phyloP scores from a whole-genome alignment of 2,113 vertebrate genomes.

The Mastomys natalensis region DNA sequence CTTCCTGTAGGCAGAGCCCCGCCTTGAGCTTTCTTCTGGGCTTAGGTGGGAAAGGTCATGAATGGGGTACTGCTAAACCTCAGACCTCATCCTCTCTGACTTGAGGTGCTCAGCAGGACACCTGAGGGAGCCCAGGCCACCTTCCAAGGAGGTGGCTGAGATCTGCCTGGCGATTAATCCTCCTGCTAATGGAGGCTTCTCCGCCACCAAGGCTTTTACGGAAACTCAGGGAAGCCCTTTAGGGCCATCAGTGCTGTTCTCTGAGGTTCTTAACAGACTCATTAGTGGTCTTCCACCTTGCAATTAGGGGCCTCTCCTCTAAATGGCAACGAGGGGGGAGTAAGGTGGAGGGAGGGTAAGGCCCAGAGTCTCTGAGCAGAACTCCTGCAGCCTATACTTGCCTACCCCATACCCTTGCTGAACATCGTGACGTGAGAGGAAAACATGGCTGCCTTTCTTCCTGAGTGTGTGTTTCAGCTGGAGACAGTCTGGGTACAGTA shows the following conservation, averaged over 20 bases:
- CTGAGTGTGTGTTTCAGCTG: background rate
- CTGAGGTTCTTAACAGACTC: conserved; percentile 52
- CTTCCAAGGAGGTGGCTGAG: conserved; percentile 39
- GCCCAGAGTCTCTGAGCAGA: background rate
- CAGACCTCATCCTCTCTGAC: background rate
- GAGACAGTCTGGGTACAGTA: background rate
- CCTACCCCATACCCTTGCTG: fast-evolving
- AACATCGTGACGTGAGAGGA: background rate
- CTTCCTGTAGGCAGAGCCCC: no score
- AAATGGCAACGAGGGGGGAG: background rate
- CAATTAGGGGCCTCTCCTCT: conserved; percentile 50
- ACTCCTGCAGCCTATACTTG: background rate
- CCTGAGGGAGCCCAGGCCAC: background rate
- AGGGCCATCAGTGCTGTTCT: conserved; percentile 53
- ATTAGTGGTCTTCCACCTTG: conserved; percentile 55
- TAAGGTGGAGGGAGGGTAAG: background rate
- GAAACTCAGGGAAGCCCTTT: conserved; percentile 72
- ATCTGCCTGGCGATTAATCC: conserved; percentile 63
- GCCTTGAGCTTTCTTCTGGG: background rate
- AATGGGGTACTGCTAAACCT: background rate
- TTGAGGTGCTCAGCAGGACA: background rate
- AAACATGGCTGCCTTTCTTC: background rate
- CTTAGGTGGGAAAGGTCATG: background rate
- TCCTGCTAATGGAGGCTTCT: conserved; percentile 66
- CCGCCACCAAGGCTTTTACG: conserved; percentile 72